Evolutionary conservation across 2,888 invertebrate genomes (phyloP).

Genomic region (Plagodis dolabraria): DNA sequence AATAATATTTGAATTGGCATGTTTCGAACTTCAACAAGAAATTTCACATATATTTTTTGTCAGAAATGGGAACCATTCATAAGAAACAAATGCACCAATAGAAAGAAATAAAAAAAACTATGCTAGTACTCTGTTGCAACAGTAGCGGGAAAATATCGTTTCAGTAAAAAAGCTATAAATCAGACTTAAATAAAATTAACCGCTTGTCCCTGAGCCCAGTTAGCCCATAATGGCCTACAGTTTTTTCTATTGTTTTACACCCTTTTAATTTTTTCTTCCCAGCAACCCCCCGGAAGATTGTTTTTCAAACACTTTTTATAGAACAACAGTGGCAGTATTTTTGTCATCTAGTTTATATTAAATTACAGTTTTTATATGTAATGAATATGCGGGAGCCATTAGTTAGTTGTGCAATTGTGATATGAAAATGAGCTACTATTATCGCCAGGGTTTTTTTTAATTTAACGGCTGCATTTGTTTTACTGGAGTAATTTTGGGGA

Average conservation of each 20-base stretch:
- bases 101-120: too few relatives aligned
- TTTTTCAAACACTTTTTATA: slow-evolving; percentile 72
- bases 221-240: slow-evolving; percentile 65
- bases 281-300: slow-evolving; percentile 54
- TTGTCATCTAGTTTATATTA: slow-evolving; percentile 83
- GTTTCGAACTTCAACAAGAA: too few relatives aligned
- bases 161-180: slow-evolving; percentile 61
- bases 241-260: slow-evolving; percentile 76
- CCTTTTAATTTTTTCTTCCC: slow-evolving; percentile 68
- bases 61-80: too few relatives aligned
- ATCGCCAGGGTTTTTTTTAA: slow-evolving; percentile 56
- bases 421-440: slow-evolving; percentile 73
- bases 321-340: slow-evolving; percentile 74
- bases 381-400: slow-evolving; percentile 80
- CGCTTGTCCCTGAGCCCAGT: slow-evolving; percentile 76
- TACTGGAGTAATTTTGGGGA: too few relatives aligned
- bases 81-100: too few relatives aligned
- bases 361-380: slow-evolving; percentile 81
- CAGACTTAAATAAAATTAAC: slow-evolving; percentile 72
- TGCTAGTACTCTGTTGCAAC: too few relatives aligned
- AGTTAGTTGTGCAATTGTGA: slow-evolving; percentile 63
- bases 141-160: neutral
- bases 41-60: too few relatives aligned
- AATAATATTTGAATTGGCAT: too few relatives aligned
- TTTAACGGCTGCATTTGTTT: slow-evolving; percentile 44